A percentile compares a stretch with the other conserved stretches of the same genome.
Evolutionary conservation across 2,113 vertebrate genomes (phyloP).

Genomic region (Etheostoma cragini): DNA sequence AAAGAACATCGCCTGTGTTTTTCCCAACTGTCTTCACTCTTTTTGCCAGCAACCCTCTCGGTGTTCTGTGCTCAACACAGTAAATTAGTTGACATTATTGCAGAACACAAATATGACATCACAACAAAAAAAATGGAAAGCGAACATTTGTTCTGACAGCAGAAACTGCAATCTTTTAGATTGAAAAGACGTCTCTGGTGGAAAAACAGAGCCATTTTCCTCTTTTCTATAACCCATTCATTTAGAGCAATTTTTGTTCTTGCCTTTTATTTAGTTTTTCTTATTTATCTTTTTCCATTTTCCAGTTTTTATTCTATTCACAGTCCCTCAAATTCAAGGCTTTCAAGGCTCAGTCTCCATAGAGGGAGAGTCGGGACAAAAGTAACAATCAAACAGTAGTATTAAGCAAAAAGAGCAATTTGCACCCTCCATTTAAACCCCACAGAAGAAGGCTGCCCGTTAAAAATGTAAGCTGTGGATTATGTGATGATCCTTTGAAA

Average conservation of each 20-base stretch:
- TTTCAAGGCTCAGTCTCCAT: conserved; percentile 35
- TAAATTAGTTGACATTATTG: conserved; percentile 11
- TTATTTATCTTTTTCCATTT: conserved; percentile 20
- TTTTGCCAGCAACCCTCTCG: background rate
- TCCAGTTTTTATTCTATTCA: conserved; percentile 17
- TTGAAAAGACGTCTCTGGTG: background rate
- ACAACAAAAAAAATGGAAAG: conserved; percentile 14
- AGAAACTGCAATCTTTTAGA: conserved; percentile 1
- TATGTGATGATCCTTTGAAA: background rate
- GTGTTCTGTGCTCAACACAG: background rate
- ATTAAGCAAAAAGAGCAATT: conserved; percentile 23
- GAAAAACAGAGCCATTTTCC: conserved; percentile 6
- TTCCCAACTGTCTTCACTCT: background rate
- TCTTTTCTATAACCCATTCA: conserved; percentile 24
- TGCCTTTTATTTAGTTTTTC: conserved; percentile 27
- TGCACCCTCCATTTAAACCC: conserved; percentile 4
- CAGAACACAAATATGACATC: background rate
- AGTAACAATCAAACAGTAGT: conserved; percentile 18
- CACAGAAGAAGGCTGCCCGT: background rate
- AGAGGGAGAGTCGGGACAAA: background rate
- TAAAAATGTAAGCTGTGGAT: conserved; percentile 22
- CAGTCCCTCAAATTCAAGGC: conserved; percentile 13
- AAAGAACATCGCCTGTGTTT: background rate
- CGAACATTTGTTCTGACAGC: conserved; percentile 15
- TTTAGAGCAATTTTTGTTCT: conserved; percentile 29